Percentiles rank a stretch among this genome's conserved stretches.
Evolutionary conservation across 2,888 invertebrate species (phyloP).

Genomic region (Agrilus cyanescens): DNA sequence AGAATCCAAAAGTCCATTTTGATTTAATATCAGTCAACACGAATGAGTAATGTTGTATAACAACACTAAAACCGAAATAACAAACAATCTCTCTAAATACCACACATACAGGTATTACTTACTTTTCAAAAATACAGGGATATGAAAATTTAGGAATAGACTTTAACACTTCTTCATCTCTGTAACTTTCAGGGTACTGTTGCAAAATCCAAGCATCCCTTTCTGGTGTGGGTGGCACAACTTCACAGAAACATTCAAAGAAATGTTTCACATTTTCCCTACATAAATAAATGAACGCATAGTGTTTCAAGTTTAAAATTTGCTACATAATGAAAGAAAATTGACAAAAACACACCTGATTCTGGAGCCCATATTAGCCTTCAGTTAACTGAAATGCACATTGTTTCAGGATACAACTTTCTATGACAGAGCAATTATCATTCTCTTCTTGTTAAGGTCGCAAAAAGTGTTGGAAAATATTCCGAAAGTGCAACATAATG

Average conservation of each 20-base stretch:
- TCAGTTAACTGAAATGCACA: constrained; percentile 7
- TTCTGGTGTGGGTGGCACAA: constrained; percentile 53
- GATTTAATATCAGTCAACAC: constrained; percentile 90
- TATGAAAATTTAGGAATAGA: constrained; percentile 87
- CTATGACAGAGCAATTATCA: no score
- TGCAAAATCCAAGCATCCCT: constrained; percentile 62
- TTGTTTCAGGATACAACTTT: constrained; percentile 1
- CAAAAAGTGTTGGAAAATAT: no score
- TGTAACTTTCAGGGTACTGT: constrained; percentile 74
- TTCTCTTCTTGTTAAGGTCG: no score
- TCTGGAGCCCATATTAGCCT: constrained; percentile 38
- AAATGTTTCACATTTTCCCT: constrained; percentile 70
- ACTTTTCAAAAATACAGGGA: constrained; percentile 72
- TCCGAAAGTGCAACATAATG: no score
- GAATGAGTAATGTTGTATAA: constrained; percentile 92
- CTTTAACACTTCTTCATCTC: constrained; percentile 73
- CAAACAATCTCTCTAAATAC: background rate
- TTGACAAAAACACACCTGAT: constrained; percentile 31
- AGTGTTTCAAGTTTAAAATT: no score
- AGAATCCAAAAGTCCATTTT: constrained; percentile 96
- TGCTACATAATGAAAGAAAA: no score
- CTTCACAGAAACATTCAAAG: constrained; percentile 76
- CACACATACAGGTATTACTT: constrained; percentile 28
- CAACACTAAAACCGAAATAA: constrained; percentile 48
- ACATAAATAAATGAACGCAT: constrained; percentile 10